A percentile compares a stretch with the other conserved stretches of the same genome.
Conservation (phyloP, 2,113 vertebrate genomes). For the Gymnocephalus cernua region DNA sequence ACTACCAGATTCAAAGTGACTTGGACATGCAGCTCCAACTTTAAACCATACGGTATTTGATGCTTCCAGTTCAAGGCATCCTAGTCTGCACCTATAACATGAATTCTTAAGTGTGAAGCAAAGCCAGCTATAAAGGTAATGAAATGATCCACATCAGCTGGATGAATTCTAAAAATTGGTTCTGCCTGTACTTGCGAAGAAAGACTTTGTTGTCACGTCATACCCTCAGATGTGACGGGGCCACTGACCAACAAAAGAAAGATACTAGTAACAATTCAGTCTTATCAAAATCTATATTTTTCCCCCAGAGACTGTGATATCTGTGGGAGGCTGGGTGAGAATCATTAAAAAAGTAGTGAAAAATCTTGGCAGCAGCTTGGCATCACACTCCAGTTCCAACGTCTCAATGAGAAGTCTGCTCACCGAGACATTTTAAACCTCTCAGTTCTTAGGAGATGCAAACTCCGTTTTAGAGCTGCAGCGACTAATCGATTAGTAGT, state of each 20-base stretch:
- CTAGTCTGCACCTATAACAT: conserved; percentile 6
- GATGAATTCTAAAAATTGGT: conserved; percentile 13
- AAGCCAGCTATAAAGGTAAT: conserved; percentile 11
- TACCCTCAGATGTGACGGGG: not conserved
- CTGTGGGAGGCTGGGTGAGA: conserved; percentile 37
- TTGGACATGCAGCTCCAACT: conserved; percentile 15
- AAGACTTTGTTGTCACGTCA: conserved; percentile 24
- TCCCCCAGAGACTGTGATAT: conserved; percentile 29
- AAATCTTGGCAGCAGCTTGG: conserved; percentile 39
- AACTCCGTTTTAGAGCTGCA: not conserved
- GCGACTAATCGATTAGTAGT: no score
- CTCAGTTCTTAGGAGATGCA: conserved; percentile 6
- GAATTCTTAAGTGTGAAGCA: not conserved
- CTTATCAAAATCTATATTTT: conserved; percentile 56
- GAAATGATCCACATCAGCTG: conserved; percentile 5
- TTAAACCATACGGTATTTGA: conserved; percentile 15
- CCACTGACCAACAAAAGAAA: conserved; percentile 34
- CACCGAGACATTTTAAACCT: not conserved
- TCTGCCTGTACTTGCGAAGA: not conserved
- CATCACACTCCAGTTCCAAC: conserved; percentile 31
- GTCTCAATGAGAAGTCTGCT: conserved; percentile 32
- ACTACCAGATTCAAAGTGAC: conserved; percentile 25
- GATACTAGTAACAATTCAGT: conserved; percentile 50
- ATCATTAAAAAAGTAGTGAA: conserved; percentile 41
- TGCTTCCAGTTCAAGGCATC: conserved; percentile 2